A percentile compares a stretch with the other conserved stretches of the same genome.
Conservation (phyloP, 2,113 vertebrate species). For the Gopherus evgoodei region DNA sequence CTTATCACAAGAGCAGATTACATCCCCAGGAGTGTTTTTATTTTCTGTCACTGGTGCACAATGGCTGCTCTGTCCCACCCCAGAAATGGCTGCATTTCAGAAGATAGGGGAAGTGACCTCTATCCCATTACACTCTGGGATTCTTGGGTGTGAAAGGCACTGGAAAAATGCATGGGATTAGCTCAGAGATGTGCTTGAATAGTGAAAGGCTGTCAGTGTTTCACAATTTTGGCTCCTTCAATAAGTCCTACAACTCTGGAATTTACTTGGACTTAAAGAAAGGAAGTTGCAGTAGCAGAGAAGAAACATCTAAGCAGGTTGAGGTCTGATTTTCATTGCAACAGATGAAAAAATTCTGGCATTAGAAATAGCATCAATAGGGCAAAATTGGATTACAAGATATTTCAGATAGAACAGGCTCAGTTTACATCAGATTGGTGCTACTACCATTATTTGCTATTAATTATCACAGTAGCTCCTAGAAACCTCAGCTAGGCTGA, state of each 20-base stretch:
- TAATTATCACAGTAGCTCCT: not conserved
- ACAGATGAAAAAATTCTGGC: rapidly evolving
- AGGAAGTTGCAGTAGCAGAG: not conserved
- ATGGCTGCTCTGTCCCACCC: rapidly evolving
- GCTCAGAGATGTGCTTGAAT: not conserved
- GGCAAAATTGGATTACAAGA: rapidly evolving
- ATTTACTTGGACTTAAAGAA: not conserved
- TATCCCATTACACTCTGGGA: not conserved
- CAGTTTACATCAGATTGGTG: not conserved
- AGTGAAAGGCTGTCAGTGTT: not conserved
- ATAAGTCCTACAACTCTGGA: not conserved
- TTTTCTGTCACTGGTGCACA: rapidly evolving
- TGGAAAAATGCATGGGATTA: not conserved
- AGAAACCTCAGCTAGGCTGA: not conserved
- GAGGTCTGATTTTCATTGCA: rapidly evolving
- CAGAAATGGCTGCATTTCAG: rapidly evolving
- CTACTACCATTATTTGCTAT: not conserved
- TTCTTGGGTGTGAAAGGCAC: not conserved
- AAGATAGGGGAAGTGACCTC: rapidly evolving
- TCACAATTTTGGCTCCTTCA: not conserved
- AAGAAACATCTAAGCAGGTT: not conserved
- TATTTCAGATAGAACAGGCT: not conserved
- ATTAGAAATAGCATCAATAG: rapidly evolving
- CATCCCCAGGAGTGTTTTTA: rapidly evolving
- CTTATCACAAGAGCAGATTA: rapidly evolving